Evolutionary conservation across 2,888 invertebrate species (phyloP).

Genomic region (Eubasilissa splendida): DNA sequence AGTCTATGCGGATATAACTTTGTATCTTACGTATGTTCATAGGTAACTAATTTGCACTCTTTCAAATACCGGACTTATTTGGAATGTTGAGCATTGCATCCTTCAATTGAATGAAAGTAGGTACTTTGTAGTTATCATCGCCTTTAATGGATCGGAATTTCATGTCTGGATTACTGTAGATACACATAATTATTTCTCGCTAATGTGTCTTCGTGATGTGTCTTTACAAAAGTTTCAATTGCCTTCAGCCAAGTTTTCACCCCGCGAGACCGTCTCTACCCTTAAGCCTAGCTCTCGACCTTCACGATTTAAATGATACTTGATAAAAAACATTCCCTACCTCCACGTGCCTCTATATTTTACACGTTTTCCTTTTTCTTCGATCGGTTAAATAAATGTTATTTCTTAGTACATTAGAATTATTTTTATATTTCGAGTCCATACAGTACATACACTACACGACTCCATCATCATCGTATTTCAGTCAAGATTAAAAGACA

Average conservation of each 20-base stretch:
- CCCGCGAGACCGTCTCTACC: not conserved
- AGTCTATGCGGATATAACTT: not conserved
- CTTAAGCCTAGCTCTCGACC: not conserved
- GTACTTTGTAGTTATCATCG: constrained; percentile 30
- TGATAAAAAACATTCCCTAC: no score
- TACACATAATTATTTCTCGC: no score
- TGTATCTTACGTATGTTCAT: constrained; percentile 29
- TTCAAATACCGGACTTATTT: constrained; percentile 24
- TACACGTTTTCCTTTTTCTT: no score
- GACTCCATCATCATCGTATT: not conserved
- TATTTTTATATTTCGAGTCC: no score
- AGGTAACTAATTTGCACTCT: constrained; percentile 39
- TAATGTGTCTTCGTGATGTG: no score
- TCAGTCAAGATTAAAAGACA: constrained; percentile 31
- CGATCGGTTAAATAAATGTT: no score
- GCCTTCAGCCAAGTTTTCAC: no score
- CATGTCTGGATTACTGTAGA: not conserved
- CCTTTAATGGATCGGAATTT: constrained; percentile 31
- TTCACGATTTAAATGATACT: not conserved
- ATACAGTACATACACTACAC: constrained; percentile 9
- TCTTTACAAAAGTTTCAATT: no score
- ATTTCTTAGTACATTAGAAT: no score
- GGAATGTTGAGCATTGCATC: constrained; percentile 38
- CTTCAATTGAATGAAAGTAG: constrained; percentile 17
- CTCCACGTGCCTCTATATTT: no score